Evolutionary conservation across 2,888 invertebrate species (phyloP), one percentile per base, ranked within the genome.

Genomic region (Mimas tiliae): DNA sequence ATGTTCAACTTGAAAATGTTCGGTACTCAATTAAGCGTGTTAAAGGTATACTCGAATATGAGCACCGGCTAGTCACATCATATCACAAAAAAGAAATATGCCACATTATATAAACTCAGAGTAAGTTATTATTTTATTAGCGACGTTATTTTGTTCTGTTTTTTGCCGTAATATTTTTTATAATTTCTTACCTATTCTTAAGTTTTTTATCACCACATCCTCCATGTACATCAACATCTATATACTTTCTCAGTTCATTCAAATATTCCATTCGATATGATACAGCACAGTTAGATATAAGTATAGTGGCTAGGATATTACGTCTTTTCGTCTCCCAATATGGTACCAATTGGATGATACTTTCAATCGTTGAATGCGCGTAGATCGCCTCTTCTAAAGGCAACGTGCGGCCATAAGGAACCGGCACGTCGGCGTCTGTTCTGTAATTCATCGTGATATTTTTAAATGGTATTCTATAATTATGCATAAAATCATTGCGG

Each of bases 351-450:
- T 75, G 64, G 7, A 72, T 63, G 73, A 85, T 66, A 14, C 78
- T 53, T 16, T 69, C 65, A 14, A 65, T 6, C 7, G 73, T 68
- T 12, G 73, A 51, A 27, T 69, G 65, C 11, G 48, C 2, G 14
- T 72, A 64, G 38, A 76, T 11, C 7, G 82, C 78, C 27, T 69
- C 63, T 7, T 67, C 67, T 9, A 87, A 68, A 3, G 87, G 73
- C 1, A 95, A 67, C 1, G 95, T 94, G 62, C 96, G 91, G 0
- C 96, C 96, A 67, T 96, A 96, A 0, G 96, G 95, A 4, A 96
- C 95, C 0, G 96, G 96, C 16, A 96, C 89, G 72, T 96, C 96
- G 1, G 96, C 93, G 70, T 95, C 94, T 79, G 88, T 93, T 77
- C 96, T 95, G 84, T 95, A 64, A 58, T 66, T 8, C 9, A 50